Conservation (phyloP, 23 tunicate genomes). For the Diplosoma virens region DNA sequence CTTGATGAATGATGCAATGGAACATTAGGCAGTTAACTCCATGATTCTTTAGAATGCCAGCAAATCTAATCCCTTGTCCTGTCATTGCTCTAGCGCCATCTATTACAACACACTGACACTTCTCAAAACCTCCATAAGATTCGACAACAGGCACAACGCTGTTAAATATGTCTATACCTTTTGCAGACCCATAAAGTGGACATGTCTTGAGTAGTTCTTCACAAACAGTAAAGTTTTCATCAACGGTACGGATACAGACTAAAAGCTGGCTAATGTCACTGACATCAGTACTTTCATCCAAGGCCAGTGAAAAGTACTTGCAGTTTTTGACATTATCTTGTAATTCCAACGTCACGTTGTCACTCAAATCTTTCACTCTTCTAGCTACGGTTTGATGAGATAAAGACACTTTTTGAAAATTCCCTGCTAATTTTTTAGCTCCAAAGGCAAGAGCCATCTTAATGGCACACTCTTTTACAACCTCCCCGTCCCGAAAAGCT, state of each 20-base stretch:
- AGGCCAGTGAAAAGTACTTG: constrained; percentile 12
- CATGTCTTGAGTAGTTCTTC: constrained; percentile 6
- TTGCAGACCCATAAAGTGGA: constrained; percentile 4
- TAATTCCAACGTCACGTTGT: background rate
- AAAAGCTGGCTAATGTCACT: constrained; percentile 14
- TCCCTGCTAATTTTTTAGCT: background rate
- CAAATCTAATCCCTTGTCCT: background rate
- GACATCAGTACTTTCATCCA: constrained; percentile 8
- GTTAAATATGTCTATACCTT: constrained; percentile 11
- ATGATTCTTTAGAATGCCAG: constrained; percentile 17
- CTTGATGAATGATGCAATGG: constrained; percentile 40
- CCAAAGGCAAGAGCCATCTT: constrained; percentile 17
- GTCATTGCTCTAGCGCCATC: constrained; percentile 29
- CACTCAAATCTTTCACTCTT: constrained; percentile 5
- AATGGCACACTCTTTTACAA: constrained; percentile 29
- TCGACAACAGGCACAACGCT: constrained; percentile 10
- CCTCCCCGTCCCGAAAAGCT: constrained; percentile 37
- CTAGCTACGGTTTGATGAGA: constrained; percentile 11
- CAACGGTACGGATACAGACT: constrained; percentile 1
- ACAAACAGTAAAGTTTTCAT: constrained; percentile 11
- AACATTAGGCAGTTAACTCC: constrained; percentile 26
- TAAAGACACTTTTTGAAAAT: constrained; percentile 17
- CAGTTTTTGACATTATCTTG: background rate
- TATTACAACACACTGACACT: constrained; percentile 11
- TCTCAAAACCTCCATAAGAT: constrained; percentile 30